phyloP scores from a whole-genome alignment of 2,888 invertebrate genomes.

The Terebella lapidaria region DNA sequence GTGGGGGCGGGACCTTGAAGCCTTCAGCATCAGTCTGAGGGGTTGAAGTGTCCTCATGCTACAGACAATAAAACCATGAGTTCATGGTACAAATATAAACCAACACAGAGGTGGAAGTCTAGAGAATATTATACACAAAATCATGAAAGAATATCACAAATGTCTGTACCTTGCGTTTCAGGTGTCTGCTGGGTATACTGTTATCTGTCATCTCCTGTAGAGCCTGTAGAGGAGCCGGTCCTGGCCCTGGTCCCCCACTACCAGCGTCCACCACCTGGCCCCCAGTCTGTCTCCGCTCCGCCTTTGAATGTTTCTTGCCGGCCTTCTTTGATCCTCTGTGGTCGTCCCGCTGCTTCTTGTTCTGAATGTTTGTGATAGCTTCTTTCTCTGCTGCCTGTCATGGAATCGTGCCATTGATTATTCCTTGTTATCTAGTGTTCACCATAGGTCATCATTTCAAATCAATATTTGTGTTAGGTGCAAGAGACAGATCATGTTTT shows the following conservation, averaged over 20 bases:
- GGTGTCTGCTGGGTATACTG: too few species aligned
- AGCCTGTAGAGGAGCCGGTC: not conserved
- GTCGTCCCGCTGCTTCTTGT: slow-evolving; percentile 19
- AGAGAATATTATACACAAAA: too few species aligned
- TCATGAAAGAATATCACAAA: too few species aligned
- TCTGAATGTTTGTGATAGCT: slow-evolving; percentile 17
- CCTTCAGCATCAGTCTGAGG: slow-evolving; percentile 8
- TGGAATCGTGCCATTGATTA: not conserved
- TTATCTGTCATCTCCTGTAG: not conserved
- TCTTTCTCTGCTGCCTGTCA: slow-evolving; percentile 32
- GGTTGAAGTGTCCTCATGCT: not conserved
- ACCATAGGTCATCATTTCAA: too few species aligned
- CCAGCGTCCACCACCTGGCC: too few species aligned
- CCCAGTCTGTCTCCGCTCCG: not conserved
- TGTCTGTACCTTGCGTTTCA: too few species aligned
- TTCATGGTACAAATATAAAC: too few species aligned
- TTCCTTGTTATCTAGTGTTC: too few species aligned
- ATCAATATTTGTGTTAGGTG: not conserved
- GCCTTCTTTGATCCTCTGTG: slow-evolving; percentile 22
- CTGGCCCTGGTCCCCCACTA: not conserved
- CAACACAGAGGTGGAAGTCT: too few species aligned
- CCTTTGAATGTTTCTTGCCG: slow-evolving; percentile 17
- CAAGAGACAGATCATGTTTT: not conserved
- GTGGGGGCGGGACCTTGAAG: slow-evolving; percentile 18
- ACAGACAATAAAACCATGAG: not conserved